phyloP scores from a whole-genome alignment of 1,140 invertebrate species.

The Phortica variegata region DNA sequence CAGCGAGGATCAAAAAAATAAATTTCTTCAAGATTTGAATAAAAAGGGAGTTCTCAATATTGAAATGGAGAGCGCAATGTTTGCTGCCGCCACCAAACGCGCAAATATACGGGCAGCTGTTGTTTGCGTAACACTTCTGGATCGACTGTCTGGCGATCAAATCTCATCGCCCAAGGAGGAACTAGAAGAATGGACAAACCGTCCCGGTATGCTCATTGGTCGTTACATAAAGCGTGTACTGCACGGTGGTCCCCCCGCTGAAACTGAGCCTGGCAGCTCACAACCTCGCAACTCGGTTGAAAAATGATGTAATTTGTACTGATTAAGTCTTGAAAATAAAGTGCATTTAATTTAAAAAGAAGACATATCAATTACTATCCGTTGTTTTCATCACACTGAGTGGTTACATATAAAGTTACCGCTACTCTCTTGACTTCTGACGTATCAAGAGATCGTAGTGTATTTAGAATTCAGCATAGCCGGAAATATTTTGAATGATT shows the following conservation, averaged over 20 bases:
- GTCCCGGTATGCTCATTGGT: conserved; percentile 18
- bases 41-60: conserved; percentile 87
- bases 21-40: conserved; percentile 74
- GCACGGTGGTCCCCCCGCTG: neutral
- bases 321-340: too few relatives aligned
- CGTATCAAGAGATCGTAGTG: too few relatives aligned
- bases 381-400: too few relatives aligned
- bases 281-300: too few relatives aligned
- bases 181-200: conserved; percentile 14
- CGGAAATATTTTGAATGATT: too few relatives aligned
- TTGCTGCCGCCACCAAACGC: conserved; percentile 87
- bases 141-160: conserved; percentile 90
- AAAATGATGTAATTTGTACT: too few relatives aligned
- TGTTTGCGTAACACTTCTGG: conserved; percentile 85
- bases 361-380: too few relatives aligned
- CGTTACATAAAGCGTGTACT: conserved; percentile 26
- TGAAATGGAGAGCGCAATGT: conserved; percentile 87
- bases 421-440: too few relatives aligned
- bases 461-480: too few relatives aligned
- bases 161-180: conserved; percentile 57
- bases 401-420: too few relatives aligned
- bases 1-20: conserved; percentile 79
- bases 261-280: too few relatives aligned
- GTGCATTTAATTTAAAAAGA: too few relatives aligned
- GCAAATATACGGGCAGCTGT: conserved; percentile 83